These are phyloP conservation scores for Clostera curtula DNA, from an alignment of 2,888 invertebrate genomes.

Conservation along the genomic window DNA sequence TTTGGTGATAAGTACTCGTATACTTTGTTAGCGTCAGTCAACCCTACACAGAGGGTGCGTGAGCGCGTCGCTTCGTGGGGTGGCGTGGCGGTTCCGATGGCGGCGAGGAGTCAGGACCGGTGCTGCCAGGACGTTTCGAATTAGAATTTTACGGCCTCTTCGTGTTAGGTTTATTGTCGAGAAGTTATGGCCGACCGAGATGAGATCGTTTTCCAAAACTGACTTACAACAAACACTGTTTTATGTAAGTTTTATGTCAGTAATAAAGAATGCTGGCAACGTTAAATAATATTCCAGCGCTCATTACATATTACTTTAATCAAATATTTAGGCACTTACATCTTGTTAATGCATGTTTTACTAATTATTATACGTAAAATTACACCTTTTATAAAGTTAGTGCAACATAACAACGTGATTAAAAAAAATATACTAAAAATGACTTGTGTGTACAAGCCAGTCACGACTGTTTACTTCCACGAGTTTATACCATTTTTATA, in stretches of 20 bases:
- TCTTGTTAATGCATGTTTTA: constrained; percentile 4
- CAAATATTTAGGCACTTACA: constrained; percentile 5
- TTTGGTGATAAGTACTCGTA: no score
- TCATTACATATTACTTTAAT: constrained; percentile 15
- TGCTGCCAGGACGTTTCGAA: constrained; percentile 46
- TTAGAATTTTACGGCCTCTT: constrained; percentile 71
- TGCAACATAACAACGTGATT: no score
- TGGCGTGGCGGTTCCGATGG: no score
- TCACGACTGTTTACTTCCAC: no score
- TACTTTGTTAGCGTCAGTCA: no score
- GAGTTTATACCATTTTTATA: no score
- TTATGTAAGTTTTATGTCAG: constrained; percentile 60
- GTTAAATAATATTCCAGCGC: constrained; percentile 26
- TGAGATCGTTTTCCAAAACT: constrained; percentile 69
- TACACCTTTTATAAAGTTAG: no score
- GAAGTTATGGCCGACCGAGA: constrained; percentile 65
- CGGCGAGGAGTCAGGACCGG: constrained; percentile 22
- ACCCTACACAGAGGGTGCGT: constrained; percentile 17
- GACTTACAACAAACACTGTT: constrained; percentile 66
- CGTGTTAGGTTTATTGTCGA: constrained; percentile 71
- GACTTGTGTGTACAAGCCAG: no score
- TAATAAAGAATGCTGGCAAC: constrained; percentile 48
- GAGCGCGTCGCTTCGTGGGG: constrained; percentile 22
- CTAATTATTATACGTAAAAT: no score
- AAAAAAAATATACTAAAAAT: no score